Percentiles rank a stretch among this genome's conserved stretches.
Conservation (phyloP, 2,113 vertebrate genomes). For the Microcebus ravelobensis region DNA sequence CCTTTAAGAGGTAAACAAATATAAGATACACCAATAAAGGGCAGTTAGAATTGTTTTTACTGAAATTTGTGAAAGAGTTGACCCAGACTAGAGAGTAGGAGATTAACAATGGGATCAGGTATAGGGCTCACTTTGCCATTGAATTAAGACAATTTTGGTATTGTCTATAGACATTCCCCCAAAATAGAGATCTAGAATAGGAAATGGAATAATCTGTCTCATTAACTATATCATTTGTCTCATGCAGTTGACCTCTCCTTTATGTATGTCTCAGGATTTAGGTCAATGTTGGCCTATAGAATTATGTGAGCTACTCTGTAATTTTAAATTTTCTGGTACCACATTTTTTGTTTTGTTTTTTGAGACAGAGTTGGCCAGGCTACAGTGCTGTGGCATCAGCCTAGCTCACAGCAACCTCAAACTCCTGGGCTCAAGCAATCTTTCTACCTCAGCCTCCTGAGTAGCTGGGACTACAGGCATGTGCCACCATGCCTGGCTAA, state of each 20-base stretch:
- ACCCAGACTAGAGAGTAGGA: not conserved
- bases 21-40: not conserved
- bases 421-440: too few relatives aligned
- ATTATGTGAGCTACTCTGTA: not conserved
- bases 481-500: too few relatives aligned
- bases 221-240: not conserved
- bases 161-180: not conserved
- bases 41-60: not conserved
- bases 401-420: too few relatives aligned
- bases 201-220: not conserved
- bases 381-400: too few relatives aligned
- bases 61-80: not conserved
- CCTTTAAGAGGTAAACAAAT: conserved; percentile 23
- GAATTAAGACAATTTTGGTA: not conserved
- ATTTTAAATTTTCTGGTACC: not conserved
- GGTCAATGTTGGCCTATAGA: not conserved
- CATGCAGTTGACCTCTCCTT: not conserved
- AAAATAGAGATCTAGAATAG: not conserved
- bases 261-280: not conserved
- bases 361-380: too few relatives aligned
- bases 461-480: too few relatives aligned
- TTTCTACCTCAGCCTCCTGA: too few relatives aligned
- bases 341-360: not conserved
- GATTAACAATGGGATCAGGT: not conserved
- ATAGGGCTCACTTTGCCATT: not conserved